phyloP scores from a whole-genome alignment of 2,113 vertebrate genomes.

The Furnarius figulus region DNA sequence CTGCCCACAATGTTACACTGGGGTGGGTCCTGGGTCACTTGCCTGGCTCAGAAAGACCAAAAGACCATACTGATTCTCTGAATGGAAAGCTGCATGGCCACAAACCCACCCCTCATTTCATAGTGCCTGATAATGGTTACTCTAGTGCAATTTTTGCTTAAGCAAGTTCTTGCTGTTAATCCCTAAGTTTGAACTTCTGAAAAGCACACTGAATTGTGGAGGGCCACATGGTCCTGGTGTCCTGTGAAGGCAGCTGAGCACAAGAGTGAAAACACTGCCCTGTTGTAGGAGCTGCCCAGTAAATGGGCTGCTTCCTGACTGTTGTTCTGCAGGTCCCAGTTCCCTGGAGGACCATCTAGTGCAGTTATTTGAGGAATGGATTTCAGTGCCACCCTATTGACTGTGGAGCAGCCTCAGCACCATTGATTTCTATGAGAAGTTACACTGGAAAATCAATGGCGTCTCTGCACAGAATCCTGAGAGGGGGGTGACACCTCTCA shows the following conservation, averaged over 20 bases:
- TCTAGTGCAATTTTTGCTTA: not conserved
- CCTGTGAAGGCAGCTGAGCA: not conserved
- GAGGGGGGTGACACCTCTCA: not conserved
- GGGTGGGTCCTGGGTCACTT: not conserved
- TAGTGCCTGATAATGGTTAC: not conserved
- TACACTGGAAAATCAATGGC: not conserved
- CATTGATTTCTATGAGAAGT: not conserved
- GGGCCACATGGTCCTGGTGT: not conserved
- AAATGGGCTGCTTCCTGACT: not conserved
- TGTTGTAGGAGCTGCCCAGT: not conserved
- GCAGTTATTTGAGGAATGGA: not conserved
- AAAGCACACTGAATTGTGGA: not conserved
- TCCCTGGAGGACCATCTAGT: not conserved
- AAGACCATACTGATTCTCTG: not conserved
- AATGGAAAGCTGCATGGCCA: not conserved
- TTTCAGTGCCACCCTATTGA: not conserved
- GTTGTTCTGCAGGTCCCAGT: not conserved
- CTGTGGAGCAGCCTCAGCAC: not conserved
- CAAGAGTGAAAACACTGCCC: not conserved
- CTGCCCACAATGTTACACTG: not conserved
- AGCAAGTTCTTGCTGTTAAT: not conserved
- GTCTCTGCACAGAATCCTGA: not conserved
- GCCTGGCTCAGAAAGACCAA: not conserved
- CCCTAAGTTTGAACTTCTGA: not conserved
- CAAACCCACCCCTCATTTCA: not conserved